Evolutionary conservation across 2,797 vertebrate species (phyloP).

Genomic region (Denticeps clupeoides): DNA sequence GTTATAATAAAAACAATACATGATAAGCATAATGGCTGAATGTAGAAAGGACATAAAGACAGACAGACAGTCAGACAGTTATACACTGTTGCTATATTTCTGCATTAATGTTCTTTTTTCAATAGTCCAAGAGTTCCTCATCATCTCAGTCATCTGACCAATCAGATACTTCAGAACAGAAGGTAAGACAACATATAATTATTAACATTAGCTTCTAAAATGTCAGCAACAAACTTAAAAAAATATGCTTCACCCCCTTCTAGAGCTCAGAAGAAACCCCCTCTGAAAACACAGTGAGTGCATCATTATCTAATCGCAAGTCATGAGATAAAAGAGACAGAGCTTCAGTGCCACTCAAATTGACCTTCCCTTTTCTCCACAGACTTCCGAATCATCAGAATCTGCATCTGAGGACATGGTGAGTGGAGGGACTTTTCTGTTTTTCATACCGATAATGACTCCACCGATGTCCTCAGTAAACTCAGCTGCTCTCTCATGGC

Average conservation of each 20-base stretch:
- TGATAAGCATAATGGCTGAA: slow-evolving; percentile 6
- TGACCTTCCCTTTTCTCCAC: slow-evolving; percentile 10
- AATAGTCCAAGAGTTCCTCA: slow-evolving; percentile 22
- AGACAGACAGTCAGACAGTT: too few relatives aligned
- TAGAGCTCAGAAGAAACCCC: slow-evolving; percentile 48
- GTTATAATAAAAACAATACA: too few relatives aligned
- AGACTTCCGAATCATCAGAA: slow-evolving; percentile 51
- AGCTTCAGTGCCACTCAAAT: background rate
- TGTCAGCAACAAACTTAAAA: too few relatives aligned
- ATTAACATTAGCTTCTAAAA: background rate
- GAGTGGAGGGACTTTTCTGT: too few relatives aligned
- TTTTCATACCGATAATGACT: too few relatives aligned
- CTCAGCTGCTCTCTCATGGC: background rate
- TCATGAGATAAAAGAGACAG: too few relatives aligned
- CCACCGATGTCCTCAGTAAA: too few relatives aligned
- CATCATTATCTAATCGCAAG: background rate
- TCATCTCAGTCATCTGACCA: slow-evolving; percentile 26
- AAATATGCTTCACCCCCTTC: background rate
- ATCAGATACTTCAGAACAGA: slow-evolving; percentile 9
- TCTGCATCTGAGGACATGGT: slow-evolving; percentile 49
- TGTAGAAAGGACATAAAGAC: too few relatives aligned
- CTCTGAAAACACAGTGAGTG: slow-evolving; percentile 39
- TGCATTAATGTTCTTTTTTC: background rate
- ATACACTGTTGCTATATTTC: background rate
- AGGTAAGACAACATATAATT: slow-evolving; percentile 5